A percentile compares a stretch with the other conserved stretches of the same genome.
Conservation (phyloP, 2,113 vertebrate genomes). For the Hucho hucho region DNA sequence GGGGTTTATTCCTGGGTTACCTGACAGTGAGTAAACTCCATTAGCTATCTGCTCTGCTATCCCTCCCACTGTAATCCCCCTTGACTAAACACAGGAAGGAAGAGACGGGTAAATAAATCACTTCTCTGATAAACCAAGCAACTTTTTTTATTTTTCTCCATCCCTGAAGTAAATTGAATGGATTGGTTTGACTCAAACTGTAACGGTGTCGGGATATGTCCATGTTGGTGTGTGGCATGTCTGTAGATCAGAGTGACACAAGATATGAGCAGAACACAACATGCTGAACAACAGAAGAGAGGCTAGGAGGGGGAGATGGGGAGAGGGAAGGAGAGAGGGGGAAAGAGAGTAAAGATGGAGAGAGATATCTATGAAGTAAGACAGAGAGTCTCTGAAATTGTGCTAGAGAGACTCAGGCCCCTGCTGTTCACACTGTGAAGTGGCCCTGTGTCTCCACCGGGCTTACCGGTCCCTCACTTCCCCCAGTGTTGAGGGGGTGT, state of each 20-base stretch:
- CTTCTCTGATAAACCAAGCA: constrained; percentile 51
- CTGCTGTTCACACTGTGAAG: constrained; percentile 30
- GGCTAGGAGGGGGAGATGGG: constrained; percentile 3
- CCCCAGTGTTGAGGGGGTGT: constrained; percentile 26
- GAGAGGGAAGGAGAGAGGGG: background rate
- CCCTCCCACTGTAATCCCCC: constrained; percentile 55
- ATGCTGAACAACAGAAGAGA: background rate
- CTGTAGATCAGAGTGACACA: constrained; percentile 17
- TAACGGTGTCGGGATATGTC: constrained; percentile 12
- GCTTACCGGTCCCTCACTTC: constrained; percentile 5
- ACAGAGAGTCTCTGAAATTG: constrained; percentile 6
- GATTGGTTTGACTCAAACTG: too few relatives aligned
- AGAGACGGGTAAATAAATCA: constrained; percentile 68
- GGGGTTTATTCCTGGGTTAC: constrained; percentile 48
- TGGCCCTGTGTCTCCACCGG: background rate
- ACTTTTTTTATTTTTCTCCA: constrained; percentile 13
- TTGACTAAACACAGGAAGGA: constrained; percentile 76
- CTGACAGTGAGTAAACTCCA: constrained; percentile 38
- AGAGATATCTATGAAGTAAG: background rate
- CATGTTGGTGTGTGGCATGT: constrained; percentile 25
- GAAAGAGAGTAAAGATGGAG: background rate
- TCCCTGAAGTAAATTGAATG: background rate
- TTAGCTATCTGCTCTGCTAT: constrained; percentile 40
- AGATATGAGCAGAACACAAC: constrained; percentile 19
- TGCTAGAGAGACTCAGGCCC: constrained; percentile 38